These are phyloP conservation scores for Onychomys arenicola DNA, from an alignment of 2,797 vertebrate genomes.

Conservation along the genomic window DNA sequence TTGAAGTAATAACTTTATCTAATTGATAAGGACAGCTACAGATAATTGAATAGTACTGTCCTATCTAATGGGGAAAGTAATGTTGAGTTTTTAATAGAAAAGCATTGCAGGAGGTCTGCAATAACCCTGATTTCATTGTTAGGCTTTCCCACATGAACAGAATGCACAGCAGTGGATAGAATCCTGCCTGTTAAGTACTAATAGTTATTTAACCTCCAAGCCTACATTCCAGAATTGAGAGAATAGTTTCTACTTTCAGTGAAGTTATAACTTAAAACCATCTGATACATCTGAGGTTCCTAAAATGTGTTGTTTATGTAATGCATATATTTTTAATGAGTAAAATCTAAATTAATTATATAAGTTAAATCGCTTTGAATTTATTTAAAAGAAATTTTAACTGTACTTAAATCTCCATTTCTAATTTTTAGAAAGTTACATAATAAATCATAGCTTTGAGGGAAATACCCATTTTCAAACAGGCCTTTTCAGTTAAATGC, in stretches of 20 bases:
- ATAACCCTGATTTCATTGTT: not conserved
- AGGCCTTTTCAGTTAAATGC: constrained; percentile 51
- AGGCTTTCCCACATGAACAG: not conserved
- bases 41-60: not conserved
- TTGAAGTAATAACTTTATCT: not conserved
- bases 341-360: not conserved
- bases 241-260: constrained; percentile 20
- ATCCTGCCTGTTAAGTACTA: not conserved
- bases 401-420: constrained; percentile 5
- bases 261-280: constrained; percentile 17
- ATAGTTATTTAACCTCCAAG: not conserved
- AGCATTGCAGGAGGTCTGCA: not conserved
- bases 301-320: constrained; percentile 7
- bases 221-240: not conserved
- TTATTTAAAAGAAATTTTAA: constrained; percentile 8
- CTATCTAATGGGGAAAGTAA: not conserved
- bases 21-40: not conserved
- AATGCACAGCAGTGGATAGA: not conserved
- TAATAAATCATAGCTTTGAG: constrained; percentile 51
- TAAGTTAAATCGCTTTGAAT: constrained; percentile 36
- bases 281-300: not conserved
- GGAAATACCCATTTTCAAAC: constrained; percentile 62
- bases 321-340: not conserved
- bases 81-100: constrained; percentile 49
- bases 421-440: constrained; percentile 14